Percentiles rank a stretch among this genome's conserved stretches.
phyloP scores from a whole-genome alignment of 2,113 vertebrate species.

The Indicator maculatus region DNA sequence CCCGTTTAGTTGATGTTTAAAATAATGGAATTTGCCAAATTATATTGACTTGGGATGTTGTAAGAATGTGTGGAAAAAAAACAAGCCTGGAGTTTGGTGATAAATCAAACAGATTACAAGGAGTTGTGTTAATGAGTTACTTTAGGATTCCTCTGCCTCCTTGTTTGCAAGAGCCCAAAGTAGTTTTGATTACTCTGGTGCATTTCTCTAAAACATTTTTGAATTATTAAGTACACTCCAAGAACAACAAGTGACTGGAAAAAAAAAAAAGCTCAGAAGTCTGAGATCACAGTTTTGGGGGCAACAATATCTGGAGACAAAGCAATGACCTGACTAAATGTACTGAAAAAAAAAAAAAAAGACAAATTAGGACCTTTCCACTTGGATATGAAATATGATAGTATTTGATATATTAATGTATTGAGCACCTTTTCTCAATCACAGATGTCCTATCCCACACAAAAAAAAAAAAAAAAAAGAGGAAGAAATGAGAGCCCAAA shows the following conservation, averaged over 20 bases:
- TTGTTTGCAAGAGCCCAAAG: not conserved
- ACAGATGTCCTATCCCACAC: not conserved
- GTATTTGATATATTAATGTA: not conserved
- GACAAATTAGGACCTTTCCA: not conserved
- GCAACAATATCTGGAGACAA: not conserved
- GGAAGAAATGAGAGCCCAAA: not conserved
- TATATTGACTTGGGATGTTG: not conserved
- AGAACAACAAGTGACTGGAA: not conserved
- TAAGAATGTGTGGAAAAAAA: not conserved
- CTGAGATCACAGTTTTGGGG: not conserved
- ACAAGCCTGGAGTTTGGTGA: not conserved
- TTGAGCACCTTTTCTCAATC: not conserved
- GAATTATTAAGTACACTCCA: not conserved
- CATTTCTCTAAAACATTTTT: not conserved
- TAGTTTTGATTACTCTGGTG: not conserved
- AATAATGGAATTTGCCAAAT: not conserved
- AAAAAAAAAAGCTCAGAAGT: not conserved
- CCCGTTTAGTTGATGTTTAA: not conserved
- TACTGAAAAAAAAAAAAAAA: not conserved
- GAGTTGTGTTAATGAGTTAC: not conserved
- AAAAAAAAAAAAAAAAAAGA: not conserved
- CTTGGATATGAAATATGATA: not conserved
- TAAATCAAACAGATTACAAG: not conserved
- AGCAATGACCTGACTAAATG: not conserved
- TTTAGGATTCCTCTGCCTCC: not conserved